A percentile compares a stretch with the other conserved stretches of the same genome.
phyloP scores from a whole-genome alignment of 2,888 invertebrate genomes.

The Diachrysia chrysitis region DNA sequence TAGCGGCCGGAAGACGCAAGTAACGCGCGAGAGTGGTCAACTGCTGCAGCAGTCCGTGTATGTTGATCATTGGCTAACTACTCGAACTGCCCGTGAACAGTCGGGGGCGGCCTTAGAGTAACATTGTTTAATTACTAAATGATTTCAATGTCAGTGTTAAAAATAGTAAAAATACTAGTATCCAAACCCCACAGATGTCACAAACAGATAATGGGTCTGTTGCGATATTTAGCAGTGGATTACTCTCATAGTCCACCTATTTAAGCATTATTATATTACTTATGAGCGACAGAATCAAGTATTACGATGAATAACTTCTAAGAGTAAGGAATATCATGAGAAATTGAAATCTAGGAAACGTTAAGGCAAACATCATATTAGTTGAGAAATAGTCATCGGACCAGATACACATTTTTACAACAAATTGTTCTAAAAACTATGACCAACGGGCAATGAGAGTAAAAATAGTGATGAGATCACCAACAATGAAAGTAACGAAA shows the following conservation, averaged over 20 bases:
- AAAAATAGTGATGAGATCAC: neutral
- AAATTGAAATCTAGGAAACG: no score
- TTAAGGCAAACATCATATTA: no score
- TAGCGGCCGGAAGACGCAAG: no score
- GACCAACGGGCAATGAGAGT: conserved; percentile 1
- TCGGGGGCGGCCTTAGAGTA: no score
- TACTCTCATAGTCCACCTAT: neutral
- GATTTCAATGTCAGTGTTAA: neutral
- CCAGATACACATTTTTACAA: neutral
- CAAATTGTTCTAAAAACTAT: neutral
- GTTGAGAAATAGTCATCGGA: neutral
- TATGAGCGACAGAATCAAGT: neutral
- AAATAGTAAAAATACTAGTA: conserved; percentile 1
- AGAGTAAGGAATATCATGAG: no score
- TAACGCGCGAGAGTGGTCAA: no score
- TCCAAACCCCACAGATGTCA: neutral
- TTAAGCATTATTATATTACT: neutral
- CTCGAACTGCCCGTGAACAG: no score
- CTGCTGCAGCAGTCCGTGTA: no score
- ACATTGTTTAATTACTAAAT: neutral
- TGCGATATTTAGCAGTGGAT: neutral
- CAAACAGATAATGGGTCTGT: neutral
- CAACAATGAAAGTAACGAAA: conserved; percentile 4
- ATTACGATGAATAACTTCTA: no score
- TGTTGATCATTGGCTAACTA: no score